phyloP scores from a whole-genome alignment of 2,888 invertebrate species.

The Selenia dentaria region DNA sequence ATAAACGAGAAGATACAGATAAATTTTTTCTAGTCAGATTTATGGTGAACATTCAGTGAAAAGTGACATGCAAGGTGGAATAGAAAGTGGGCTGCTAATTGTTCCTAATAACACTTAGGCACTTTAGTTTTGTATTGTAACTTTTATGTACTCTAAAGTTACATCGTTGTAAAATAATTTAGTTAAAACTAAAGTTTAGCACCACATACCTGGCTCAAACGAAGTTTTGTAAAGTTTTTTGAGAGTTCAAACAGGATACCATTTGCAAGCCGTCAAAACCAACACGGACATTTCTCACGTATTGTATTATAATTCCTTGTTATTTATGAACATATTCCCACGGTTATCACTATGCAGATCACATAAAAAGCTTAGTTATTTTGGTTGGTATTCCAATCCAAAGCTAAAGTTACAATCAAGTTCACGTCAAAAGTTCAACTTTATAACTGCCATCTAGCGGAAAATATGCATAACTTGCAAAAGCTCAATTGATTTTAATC shows the following conservation, averaged over 20 bases:
- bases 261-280: conserved; percentile 43
- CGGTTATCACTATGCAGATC: conserved; percentile 68
- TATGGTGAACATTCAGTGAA: not conserved
- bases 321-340: conserved; percentile 56
- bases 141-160: not conserved
- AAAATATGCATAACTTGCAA: conserved; percentile 57
- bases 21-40: too few relatives aligned
- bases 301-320: conserved; percentile 59
- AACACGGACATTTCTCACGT: conserved; percentile 52
- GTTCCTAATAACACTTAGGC: not conserved
- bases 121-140: not conserved
- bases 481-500: conserved; percentile 74
- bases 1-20: too few relatives aligned
- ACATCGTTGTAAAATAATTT: too few relatives aligned
- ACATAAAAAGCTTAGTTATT: conserved; percentile 76
- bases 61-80: conserved; percentile 6
- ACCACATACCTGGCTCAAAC: conserved; percentile 40
- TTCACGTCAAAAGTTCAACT: conserved; percentile 83
- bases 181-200: too few relatives aligned
- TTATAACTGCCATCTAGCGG: conserved; percentile 66
- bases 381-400: conserved; percentile 77
- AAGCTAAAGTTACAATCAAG: conserved; percentile 79
- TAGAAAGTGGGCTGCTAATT: conserved; percentile 28
- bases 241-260: conserved; percentile 42
- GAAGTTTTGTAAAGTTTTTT: conserved; percentile 31